Evolutionary conservation across 2,797 vertebrate species (phyloP).

Genomic region (Sorex maritimensis): DNA sequence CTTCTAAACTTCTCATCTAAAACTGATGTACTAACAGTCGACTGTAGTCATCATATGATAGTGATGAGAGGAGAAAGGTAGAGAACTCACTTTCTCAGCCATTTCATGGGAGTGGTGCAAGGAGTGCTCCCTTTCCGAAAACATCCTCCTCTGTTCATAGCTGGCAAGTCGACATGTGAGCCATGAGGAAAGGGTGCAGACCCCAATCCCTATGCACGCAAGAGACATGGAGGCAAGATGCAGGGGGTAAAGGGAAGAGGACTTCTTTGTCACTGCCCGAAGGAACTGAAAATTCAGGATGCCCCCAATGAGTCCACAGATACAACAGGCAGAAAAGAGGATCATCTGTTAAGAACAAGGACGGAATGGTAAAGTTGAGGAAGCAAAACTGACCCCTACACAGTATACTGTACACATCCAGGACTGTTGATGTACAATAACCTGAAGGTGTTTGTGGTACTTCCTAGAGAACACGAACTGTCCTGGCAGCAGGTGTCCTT

Average conservation of each 20-base stretch:
- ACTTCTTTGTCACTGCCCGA: slow-evolving; percentile 95
- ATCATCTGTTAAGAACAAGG: slow-evolving; percentile 95
- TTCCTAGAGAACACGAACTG: not conserved
- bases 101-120: slow-evolving; percentile 99
- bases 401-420: accelerated
- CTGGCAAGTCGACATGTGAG: slow-evolving; percentile 98
- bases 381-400: not conserved
- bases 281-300: slow-evolving; percentile 99
- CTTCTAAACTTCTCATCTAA: slow-evolving; percentile 80
- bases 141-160: slow-evolving; percentile 99
- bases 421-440: not conserved
- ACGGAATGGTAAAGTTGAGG: slow-evolving; percentile 49
- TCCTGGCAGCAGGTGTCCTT: not conserved
- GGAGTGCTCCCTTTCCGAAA: slow-evolving; percentile 98
- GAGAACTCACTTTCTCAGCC: slow-evolving; percentile 96
- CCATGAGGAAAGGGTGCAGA: slow-evolving; percentile 98
- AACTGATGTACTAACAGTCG: slow-evolving; percentile 71
- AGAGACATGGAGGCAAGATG: slow-evolving; percentile 97
- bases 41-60: slow-evolving; percentile 63
- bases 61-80: slow-evolving; percentile 61
- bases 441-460: too few relatives aligned
- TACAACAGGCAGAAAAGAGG: slow-evolving; percentile 99
- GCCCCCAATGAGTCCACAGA: slow-evolving; percentile 98
- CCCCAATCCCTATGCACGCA: slow-evolving; percentile 97
- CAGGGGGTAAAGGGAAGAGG: slow-evolving; percentile 93